Evolutionary conservation across 2,113 vertebrate genomes (phyloP), one percentile per base, ranked within the genome.

Genomic region (Trogon melanurus): DNA sequence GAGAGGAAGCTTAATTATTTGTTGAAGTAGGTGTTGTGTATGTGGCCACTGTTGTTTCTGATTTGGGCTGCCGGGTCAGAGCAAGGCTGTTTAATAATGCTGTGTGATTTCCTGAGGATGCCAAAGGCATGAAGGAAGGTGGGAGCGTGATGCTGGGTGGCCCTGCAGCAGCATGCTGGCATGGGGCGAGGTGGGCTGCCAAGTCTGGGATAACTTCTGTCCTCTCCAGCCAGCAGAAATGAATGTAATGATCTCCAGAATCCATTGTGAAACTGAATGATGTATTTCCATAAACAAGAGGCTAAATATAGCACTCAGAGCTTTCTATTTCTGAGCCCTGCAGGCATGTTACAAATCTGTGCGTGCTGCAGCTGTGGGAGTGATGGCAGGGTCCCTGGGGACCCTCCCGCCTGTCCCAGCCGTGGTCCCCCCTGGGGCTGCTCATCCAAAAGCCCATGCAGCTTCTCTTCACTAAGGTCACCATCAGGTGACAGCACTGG

Each of bases 401-500:
- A 79, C 36, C 7, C 3, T 4, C 5, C 30, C 38, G 85, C 47
- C 50, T 23, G n/a, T 26, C 36, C 50, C 13, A 13, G n/a, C 56
- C 1, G 0, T 1, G 16, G 1, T 7, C 16, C 9, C 9, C 23
- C 29, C 61, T 32, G 18, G 11, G 13, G 30, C 47, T 70, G 38
- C 45, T 11, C 25, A 29, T 6, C 45, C 50, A 10, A 1, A 2
- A 86, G 56, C 50, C 41, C 32, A 13, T 4, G 48, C 79, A 30
- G 21, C 16, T 21, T 22, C 18, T 8, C n/a, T 72, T 53, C 78
- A 60, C 17, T 13, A 13, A 50, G 51, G 18, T 12, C 41, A 5
- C 36, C 16, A 0, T 13, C 0, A 41, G 74, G 23, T 56, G 74
- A 13, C 13, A 2, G 22, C 30, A 1, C 32, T 1, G 2, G 51